A percentile compares a stretch with the other conserved stretches of the same genome.
phyloP scores from a whole-genome alignment of 2,113 vertebrate species.

The Centropristis striata region DNA sequence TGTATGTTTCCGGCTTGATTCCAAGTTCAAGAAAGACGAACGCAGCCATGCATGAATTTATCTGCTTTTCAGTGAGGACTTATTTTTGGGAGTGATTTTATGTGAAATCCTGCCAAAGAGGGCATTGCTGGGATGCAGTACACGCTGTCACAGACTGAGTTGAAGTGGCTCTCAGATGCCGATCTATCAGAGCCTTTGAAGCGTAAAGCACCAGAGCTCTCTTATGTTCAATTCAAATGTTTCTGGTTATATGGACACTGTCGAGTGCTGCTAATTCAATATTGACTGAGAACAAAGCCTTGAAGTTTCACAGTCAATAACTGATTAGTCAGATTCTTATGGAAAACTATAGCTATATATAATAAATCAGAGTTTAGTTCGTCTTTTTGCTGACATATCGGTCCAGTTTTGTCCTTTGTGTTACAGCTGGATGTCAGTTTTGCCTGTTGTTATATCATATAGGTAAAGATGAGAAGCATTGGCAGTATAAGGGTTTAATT shows the following conservation, averaged over 20 bases:
- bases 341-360: background rate
- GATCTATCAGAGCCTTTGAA: constrained; percentile 75
- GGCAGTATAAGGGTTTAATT: too few relatives aligned
- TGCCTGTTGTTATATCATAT: background rate
- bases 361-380: background rate
- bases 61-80: constrained; percentile 10
- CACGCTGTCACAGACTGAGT: constrained; percentile 25
- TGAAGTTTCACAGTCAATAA: background rate
- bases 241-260: constrained; percentile 30
- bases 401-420: background rate
- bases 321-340: background rate
- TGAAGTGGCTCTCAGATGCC: constrained; percentile 75
- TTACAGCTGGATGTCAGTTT: background rate
- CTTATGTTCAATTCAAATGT: constrained; percentile 64
- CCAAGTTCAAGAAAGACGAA: constrained; percentile 11
- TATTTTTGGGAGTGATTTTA: constrained; percentile 31
- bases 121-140: background rate
- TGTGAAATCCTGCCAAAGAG: constrained; percentile 40
- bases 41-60: background rate
- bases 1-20: constrained; percentile 19
- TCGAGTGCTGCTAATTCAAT: constrained; percentile 19
- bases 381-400: background rate
- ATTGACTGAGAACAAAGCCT: constrained; percentile 7
- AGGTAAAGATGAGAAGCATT: too few relatives aligned
- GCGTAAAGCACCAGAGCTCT: constrained; percentile 67